Evolutionary conservation across 2,888 invertebrate genomes (phyloP), one percentile per base, ranked within the genome.

Genomic region (Poecilus cupreus): DNA sequence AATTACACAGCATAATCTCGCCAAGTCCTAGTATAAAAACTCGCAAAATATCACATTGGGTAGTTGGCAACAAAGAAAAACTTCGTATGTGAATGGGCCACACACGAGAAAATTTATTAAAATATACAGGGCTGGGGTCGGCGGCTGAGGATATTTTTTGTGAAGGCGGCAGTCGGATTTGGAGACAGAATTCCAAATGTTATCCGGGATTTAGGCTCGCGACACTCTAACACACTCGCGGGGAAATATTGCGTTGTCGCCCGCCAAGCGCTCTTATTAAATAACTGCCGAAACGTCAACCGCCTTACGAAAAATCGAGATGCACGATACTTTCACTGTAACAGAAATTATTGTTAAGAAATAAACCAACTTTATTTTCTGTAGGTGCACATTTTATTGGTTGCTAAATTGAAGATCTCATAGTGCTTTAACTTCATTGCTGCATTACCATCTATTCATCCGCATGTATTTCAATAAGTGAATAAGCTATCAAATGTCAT

Each of bases 121-220:
- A 86, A 87, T 88, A 88, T 87, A 85, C 88, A 83, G 85, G 64
- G 13, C 84, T 82, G 80, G 85, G 83, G 84, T 83, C 84, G 84
- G 84, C 85, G 85, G 46, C 68, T 24, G 79, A 79, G 72, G 86
- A 86, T 86, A 87, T 87, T 87, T 86, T 87, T 86, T 86, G 84
- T 83, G 83, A 83, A 83, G 80, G 78, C 82, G 70, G 81, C 82
- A 82, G 82, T 83, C 79, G 85, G 87, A 86, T 87, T 87, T 86
- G 85, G 86, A 85, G 84, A 84, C 84, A 85, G 86, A 86, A 86
- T 86, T 86, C 85, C 84, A 86, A 84, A 85, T 87, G 87, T 88
- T 87, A 84, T 85, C 85, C 84, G 75, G 83, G 84, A 83, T 84
- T 85, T 84, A 83, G 83, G 54, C 72, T 22, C 39, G 68, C 49